Percentiles rank a stretch among this genome's conserved stretches.
These are phyloP conservation scores for Hedychridium roseum DNA, from an alignment of 2,888 invertebrate species.

Conservation along the genomic window DNA sequence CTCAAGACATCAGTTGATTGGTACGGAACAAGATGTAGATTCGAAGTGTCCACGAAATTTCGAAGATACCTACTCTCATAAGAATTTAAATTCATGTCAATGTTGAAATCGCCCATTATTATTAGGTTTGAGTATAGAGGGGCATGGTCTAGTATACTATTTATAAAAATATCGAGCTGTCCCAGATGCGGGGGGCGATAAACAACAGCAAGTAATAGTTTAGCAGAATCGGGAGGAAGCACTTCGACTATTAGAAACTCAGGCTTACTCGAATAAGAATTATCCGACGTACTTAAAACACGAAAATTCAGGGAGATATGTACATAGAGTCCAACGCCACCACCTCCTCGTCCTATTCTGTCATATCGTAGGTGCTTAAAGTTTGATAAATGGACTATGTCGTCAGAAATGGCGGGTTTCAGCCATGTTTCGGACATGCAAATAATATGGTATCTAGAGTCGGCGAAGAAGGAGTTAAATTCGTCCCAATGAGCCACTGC, in stretches of 20 bases:
- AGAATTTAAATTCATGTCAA: too few species aligned
- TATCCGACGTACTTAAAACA: not conserved
- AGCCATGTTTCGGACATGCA: constrained; percentile 2
- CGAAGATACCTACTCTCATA: too few species aligned
- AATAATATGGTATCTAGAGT: not conserved
- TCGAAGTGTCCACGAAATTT: too few species aligned
- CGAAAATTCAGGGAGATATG: not conserved
- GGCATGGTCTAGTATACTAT: not conserved
- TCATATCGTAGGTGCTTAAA: not conserved
- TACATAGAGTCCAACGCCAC: not conserved
- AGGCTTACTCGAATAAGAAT: not conserved
- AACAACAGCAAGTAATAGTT: not conserved
- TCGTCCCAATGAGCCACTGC: not conserved
- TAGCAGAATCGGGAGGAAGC: fast-evolving
- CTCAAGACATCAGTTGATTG: too few species aligned
- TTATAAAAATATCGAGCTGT: not conserved
- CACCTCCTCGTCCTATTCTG: not conserved
- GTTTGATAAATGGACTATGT: not conserved
- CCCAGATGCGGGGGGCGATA: not conserved
- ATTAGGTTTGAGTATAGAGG: not conserved
- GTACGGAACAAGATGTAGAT: too few species aligned
- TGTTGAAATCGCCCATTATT: not conserved
- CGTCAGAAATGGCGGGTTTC: not conserved
- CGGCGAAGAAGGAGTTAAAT: not conserved
- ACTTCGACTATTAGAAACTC: not conserved